Base-by-base conservation (phyloP, 2,113 vertebrate species). In the Urocynchramus pylzowi region DNA sequence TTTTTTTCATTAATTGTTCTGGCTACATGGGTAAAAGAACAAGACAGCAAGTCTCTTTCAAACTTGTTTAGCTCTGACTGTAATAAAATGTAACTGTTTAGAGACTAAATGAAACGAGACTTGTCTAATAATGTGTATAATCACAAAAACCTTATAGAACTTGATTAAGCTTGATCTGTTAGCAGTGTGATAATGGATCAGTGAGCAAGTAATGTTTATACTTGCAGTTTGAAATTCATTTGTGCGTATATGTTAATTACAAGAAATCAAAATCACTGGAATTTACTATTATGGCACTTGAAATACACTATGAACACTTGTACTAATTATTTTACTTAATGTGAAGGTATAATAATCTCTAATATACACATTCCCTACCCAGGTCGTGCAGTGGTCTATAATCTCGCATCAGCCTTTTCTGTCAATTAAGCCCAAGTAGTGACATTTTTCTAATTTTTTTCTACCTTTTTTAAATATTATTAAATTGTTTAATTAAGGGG, bases 61-160 rank as follows among this genome's bases (percentile, higher is more conserved):
- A 81, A 88, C 79, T 94, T 77, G 44, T 73, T 33, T 74, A 93
- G 56, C 80, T 93, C 86, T 78, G 84, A 60, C 9, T 77, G 65
- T 93, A 95, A 75, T 87, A 94, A 96, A 87, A 87, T 16, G 10
- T 87, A 87, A 52, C 87, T 94, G 63, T 90, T 93, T 90, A 96
- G 94, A 80, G 87, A 70, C 49, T 92, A 91, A 97, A 94, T 96
- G 90, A 97, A 97, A 92, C 1, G 5, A 95, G 89, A 96, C 84
- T 97, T 97, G 73, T 93, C 87, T 96, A 89, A 95, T 96, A 96
- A 94, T 70, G 67, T 92, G 77, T 96, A 77, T 96, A 93, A 97
- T 96, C 60, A 61, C 97, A 96, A 97, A 98, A 97, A 84, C 33
- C 53, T 35, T 7, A 81, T 94, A 94, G 85, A 96, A 94, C 69